Evolutionary conservation across 2,797 vertebrate species (phyloP).

Genomic region (Oreortyx pictus): DNA sequence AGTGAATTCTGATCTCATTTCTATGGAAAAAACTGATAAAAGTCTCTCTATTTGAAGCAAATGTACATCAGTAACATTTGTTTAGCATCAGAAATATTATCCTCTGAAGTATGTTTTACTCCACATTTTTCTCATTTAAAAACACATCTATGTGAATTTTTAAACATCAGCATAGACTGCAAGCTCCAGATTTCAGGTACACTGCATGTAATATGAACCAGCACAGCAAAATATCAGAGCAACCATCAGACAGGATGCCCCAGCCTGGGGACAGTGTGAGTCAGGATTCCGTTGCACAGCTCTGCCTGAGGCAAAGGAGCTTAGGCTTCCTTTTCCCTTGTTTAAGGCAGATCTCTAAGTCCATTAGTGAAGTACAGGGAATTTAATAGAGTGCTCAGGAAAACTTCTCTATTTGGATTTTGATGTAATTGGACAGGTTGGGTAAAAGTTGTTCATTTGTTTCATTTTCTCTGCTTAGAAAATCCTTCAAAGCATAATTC

Average conservation of each 20-base stretch:
- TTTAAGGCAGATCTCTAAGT: neutral
- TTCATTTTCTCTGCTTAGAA: constrained; percentile 13
- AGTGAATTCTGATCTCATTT: neutral
- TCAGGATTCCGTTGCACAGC: neutral
- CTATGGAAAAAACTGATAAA: neutral
- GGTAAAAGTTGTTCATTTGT: neutral
- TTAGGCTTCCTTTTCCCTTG: neutral
- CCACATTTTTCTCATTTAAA: neutral
- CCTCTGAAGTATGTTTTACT: neutral
- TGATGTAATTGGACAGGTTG: neutral
- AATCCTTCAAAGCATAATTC: neutral
- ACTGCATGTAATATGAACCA: neutral
- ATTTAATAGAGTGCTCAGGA: neutral
- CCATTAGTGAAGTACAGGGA: neutral
- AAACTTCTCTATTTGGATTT: neutral
- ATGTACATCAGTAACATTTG: neutral
- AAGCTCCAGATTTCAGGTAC: neutral
- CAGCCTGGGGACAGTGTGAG: neutral
- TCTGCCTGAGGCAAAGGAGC: neutral
- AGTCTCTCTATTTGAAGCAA: neutral
- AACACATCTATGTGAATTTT: neutral
- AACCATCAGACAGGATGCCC: neutral
- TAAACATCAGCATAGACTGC: neutral
- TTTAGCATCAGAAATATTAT: neutral
- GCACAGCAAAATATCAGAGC: neutral